Conservation (phyloP, 2,888 invertebrate genomes). For the Onthophagus sagittarius region DNA sequence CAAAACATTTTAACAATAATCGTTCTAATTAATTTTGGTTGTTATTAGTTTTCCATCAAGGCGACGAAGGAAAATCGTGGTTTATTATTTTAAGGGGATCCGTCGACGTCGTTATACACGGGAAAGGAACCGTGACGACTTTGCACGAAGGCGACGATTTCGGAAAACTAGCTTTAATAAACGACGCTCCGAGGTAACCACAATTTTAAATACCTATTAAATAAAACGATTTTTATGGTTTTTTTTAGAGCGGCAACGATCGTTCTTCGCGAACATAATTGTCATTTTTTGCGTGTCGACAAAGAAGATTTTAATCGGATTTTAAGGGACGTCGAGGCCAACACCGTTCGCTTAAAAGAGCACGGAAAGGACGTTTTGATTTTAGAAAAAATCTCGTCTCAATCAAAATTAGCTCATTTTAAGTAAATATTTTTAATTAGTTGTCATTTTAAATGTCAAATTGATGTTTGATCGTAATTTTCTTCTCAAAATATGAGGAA, state of each 20-base stretch:
- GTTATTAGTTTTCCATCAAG: constrained; percentile 72
- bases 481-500: no score
- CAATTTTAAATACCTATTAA: no score
- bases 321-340: constrained; percentile 80
- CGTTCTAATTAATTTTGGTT: no score
- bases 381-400: constrained; percentile 66
- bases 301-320: constrained; percentile 83
- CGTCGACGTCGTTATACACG: constrained; percentile 80
- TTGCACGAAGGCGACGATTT: constrained; percentile 84
- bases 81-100: constrained; percentile 79
- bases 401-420: constrained; percentile 57
- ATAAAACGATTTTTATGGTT: no score
- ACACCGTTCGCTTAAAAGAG: constrained; percentile 78
- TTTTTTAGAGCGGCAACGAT: constrained; percentile 72
- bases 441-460: neutral
- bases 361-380: constrained; percentile 80
- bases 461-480: neutral
- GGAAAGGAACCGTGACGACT: constrained; percentile 78
- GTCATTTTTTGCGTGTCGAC: constrained; percentile 78
- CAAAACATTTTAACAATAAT: no score
- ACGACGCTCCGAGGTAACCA: constrained; percentile 73
- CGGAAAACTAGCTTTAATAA: constrained; percentile 80
- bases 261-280: constrained; percentile 75
- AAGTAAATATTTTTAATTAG: constrained; percentile 53
- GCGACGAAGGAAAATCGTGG: constrained; percentile 81